Evolutionary conservation across 2,888 invertebrate genomes (phyloP), one percentile per base, ranked within the genome.

Genomic region (Elmis aenea): DNA sequence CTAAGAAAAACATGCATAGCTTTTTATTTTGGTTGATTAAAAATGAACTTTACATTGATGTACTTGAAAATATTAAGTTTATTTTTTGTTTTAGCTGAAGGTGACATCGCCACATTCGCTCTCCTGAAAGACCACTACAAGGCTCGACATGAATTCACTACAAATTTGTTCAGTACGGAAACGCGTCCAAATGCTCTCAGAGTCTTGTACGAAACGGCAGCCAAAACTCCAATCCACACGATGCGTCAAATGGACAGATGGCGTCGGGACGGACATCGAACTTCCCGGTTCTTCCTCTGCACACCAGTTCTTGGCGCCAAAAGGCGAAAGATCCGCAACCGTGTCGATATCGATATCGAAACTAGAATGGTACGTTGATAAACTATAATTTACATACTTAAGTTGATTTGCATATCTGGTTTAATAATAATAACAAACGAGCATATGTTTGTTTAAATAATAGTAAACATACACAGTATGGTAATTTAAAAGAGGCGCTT

Each of bases 61-160:
- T n/a, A n/a, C n/a, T n/a, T n/a, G n/a, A n/a, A n/a, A n/a, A n/a
- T n/a, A n/a, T n/a, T n/a, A n/a, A n/a, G 18, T 26, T 38, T 13
- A 34, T 20, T 38, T 38, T 64, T 68, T 68, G 63, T 84, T 81
- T 31, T 79, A 92, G 92, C 92, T 69, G 91, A 90, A 74, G 86
- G 92, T 63, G 89, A 91, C 76, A 83, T 93, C 71, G 83, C 84
- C 61, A 80, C 83, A 65, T 92, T 91, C 76, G 87, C 88, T 53
- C 66, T 77, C 57, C 77, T 83, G 64, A 86, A 81, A 71, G 74
- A 78, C 54, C 86, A 89, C 72, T 90, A 81, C 73, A 76, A 75
- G 64, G 76, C 83, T 54, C 74, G 75, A 59, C 80, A 81, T 64
- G 75, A 77, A 55, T 75, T 81, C 62, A 76, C 77, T 60, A 79